Conservation (phyloP, 2,888 invertebrate genomes). For the Amorpha juglandis region DNA sequence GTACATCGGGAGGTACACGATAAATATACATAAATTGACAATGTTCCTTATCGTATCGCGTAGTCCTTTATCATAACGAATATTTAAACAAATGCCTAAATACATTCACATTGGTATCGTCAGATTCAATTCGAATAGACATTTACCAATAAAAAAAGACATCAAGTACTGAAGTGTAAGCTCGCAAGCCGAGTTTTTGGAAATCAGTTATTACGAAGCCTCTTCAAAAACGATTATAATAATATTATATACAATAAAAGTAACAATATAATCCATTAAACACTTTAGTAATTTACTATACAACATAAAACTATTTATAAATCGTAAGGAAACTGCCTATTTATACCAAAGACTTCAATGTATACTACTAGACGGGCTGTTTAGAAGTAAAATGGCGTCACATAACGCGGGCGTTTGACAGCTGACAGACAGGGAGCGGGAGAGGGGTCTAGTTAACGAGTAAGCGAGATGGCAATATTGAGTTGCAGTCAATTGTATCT, state of each 20-base stretch:
- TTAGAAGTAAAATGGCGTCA: too few relatives aligned
- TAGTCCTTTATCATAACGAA: conserved; percentile 14
- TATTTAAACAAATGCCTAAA: background rate
- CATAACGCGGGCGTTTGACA: too few relatives aligned
- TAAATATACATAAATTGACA: conserved; percentile 34
- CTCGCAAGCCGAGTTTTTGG: conserved; percentile 14
- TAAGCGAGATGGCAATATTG: too few relatives aligned
- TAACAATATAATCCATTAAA: conserved; percentile 11
- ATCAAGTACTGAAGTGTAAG: conserved; percentile 23
- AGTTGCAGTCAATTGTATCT: too few relatives aligned
- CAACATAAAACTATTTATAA: conserved; percentile 5
- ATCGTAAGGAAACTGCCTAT: background rate
- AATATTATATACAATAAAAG: conserved; percentile 12
- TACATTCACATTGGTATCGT: conserved; percentile 9
- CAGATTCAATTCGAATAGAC: conserved; percentile 5
- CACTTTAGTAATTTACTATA: background rate
- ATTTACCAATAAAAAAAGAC: background rate
- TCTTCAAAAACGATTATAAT: conserved; percentile 2
- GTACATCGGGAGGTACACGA: conserved; percentile 29
- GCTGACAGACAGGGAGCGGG: too few relatives aligned
- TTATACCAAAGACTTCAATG: too few relatives aligned
- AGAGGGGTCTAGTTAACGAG: too few relatives aligned
- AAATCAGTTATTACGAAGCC: conserved; percentile 8
- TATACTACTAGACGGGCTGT: too few relatives aligned
- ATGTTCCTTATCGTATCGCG: conserved; percentile 31